phyloP scores from a whole-genome alignment of 2,888 invertebrate species.

The Himalopsyche tibetana region DNA sequence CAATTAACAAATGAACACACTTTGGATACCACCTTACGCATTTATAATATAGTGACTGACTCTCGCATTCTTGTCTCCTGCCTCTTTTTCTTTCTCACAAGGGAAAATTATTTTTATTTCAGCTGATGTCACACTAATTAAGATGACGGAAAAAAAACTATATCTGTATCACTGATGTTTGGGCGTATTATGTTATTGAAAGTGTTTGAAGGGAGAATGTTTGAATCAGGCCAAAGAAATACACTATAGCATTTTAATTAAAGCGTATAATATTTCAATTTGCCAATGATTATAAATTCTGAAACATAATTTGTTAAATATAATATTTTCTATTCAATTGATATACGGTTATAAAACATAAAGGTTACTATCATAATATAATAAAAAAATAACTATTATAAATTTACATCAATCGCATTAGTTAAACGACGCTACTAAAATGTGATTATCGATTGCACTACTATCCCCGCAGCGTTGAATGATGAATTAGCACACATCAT shows the following conservation, averaged over 20 bases:
- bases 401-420: not conserved
- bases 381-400: constrained; percentile 33
- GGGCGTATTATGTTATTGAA: not conserved
- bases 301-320: constrained; percentile 10
- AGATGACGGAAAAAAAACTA: no score
- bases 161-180: not conserved
- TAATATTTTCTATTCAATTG: constrained; percentile 23
- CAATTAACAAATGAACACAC: not conserved
- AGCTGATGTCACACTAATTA: no score
- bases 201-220: constrained; percentile 4
- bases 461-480: not conserved
- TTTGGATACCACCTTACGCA: not conserved
- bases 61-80: no score
- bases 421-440: not conserved
- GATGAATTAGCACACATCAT: not conserved
- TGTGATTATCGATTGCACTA: not conserved
- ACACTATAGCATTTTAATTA: constrained; percentile 34
- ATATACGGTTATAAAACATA: constrained; percentile 36
- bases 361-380: constrained; percentile 26
- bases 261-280: constrained; percentile 43
- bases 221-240: constrained; percentile 5
- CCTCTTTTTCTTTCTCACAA: no score
- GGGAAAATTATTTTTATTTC: no score
- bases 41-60: no score
- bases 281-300: constrained; percentile 42